phyloP scores from a whole-genome alignment of 2,113 vertebrate genomes.

The Dromas ardeola region DNA sequence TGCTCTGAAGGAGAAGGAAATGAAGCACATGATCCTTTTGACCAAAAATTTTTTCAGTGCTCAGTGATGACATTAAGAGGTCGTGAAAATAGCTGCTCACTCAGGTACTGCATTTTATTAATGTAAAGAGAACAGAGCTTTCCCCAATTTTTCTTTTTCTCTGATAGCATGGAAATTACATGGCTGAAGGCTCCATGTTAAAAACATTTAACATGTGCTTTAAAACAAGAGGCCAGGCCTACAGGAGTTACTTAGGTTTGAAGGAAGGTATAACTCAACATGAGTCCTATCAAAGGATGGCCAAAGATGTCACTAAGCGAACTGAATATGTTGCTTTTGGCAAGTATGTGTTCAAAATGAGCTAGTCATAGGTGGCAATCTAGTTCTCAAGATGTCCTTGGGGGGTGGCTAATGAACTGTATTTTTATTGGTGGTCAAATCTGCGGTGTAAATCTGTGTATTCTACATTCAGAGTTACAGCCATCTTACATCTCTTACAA shows the following conservation, averaged over 20 bases:
- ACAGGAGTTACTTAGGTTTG: neutral
- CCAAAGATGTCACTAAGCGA: neutral
- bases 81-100: neutral
- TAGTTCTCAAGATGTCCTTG: neutral
- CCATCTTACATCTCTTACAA: neutral
- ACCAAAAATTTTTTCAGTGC: neutral
- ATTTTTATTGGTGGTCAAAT: neutral
- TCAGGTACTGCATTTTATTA: neutral
- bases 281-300: neutral
- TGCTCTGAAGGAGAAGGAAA: neutral
- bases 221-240: neutral
- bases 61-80: neutral
- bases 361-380: neutral
- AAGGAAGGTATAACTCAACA: neutral
- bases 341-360: neutral
- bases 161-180: neutral
- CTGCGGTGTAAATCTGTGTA: neutral
- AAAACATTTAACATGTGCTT: neutral
- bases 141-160: neutral
- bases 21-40: neutral
- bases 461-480: neutral
- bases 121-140: neutral
- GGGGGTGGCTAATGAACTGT: neutral
- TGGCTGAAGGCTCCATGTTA: neutral
- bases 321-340: neutral